Evolutionary conservation across 2,888 invertebrate genomes (phyloP).

Genomic region (Elysia crispata): DNA sequence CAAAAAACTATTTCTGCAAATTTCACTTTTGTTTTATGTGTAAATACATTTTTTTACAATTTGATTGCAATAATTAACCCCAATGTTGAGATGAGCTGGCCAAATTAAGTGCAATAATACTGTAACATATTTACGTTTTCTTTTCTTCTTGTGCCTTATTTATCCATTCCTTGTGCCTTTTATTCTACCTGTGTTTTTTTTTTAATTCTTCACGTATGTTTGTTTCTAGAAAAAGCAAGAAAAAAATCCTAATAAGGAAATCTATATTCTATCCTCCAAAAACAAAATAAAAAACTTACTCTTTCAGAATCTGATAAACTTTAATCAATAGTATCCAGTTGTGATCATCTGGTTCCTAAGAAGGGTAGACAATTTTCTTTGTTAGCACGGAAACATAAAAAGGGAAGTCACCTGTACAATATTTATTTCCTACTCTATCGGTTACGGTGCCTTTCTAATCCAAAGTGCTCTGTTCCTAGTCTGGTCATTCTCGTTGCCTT

Average conservation of each 20-base stretch:
- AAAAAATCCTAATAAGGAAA: too few species aligned
- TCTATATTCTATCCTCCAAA: too few species aligned
- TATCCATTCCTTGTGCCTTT: neutral
- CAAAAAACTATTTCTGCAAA: too few species aligned
- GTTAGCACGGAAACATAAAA: neutral
- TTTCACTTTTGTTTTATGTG: too few species aligned
- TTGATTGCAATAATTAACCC: neutral
- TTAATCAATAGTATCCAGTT: too few species aligned
- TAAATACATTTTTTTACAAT: too few species aligned
- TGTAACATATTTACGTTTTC: conserved; percentile 29
- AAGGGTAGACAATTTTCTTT: neutral
- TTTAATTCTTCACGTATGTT: neutral
- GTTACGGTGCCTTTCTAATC: conserved; percentile 21
- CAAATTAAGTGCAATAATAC: conserved; percentile 37
- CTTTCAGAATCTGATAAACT: too few species aligned
- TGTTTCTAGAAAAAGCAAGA: neutral
- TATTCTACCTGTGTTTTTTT: conserved; percentile 18
- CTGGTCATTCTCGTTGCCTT: conserved; percentile 43
- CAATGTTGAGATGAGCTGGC: conserved; percentile 21
- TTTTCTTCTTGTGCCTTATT: neutral
- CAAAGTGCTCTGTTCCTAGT: conserved; percentile 2
- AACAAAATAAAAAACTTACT: too few species aligned
- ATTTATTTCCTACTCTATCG: neutral
- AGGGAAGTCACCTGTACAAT: neutral
- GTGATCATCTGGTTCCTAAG: neutral